Evolutionary conservation across 1,140 invertebrate species (phyloP).

Genomic region (Medauroidea extradentata): DNA sequence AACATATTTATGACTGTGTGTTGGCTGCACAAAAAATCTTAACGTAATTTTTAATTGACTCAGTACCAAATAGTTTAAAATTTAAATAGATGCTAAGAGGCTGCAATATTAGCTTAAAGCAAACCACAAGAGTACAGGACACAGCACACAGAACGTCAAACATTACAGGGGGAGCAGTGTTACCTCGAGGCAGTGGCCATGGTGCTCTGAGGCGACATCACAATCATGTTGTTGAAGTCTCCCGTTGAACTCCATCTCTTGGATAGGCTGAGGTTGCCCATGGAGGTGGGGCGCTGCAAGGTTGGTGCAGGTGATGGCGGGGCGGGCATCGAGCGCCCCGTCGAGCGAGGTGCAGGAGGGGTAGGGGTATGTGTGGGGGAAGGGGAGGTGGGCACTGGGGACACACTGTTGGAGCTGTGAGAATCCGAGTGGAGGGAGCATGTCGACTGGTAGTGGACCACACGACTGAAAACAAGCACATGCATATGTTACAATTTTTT

Average conservation of each 20-base stretch:
- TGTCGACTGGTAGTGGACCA: constrained; percentile 78
- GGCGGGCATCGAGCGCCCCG: constrained; percentile 33
- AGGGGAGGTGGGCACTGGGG: constrained; percentile 72
- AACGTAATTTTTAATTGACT: too few species aligned
- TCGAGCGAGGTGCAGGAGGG: constrained; percentile 3
- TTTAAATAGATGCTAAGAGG: too few species aligned
- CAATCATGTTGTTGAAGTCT: constrained; percentile 57
- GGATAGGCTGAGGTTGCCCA: constrained; percentile 42
- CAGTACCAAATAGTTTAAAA: too few species aligned
- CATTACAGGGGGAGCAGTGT: too few species aligned
- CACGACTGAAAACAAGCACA: constrained; percentile 49
- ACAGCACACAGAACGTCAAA: too few species aligned
- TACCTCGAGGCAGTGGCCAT: constrained; percentile 52
- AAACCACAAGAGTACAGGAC: too few species aligned
- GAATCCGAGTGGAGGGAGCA: constrained; percentile 81
- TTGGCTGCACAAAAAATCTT: too few species aligned
- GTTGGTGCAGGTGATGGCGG: not conserved
- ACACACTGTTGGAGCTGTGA: constrained; percentile 75
- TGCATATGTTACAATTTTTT: not conserved
- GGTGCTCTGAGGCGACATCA: constrained; percentile 29
- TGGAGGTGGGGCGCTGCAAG: not conserved
- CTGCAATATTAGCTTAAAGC: too few species aligned
- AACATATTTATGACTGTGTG: too few species aligned
- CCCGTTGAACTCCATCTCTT: constrained; percentile 82
- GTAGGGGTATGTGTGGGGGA: constrained; percentile 70